Conservation (phyloP, 1,140 invertebrate genomes). For the Papilio polyxenes region DNA sequence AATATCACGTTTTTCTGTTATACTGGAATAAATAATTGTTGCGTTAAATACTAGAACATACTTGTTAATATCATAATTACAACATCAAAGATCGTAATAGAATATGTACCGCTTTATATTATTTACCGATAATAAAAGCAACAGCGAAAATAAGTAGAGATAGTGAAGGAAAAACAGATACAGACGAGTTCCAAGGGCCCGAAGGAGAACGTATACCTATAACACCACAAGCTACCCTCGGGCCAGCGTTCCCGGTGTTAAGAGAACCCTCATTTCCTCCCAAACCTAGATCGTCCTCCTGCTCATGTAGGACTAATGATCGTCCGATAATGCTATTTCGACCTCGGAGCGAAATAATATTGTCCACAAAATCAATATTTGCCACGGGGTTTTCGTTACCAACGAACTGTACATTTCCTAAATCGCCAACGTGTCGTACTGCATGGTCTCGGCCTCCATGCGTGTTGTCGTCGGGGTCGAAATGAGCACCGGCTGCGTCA, state of each 20-base stretch:
- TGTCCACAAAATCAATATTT: slow-evolving; percentile 83
- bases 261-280: slow-evolving; percentile 84
- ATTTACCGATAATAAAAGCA: slow-evolving; percentile 13
- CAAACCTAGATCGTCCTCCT: slow-evolving; percentile 88
- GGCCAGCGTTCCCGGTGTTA: slow-evolving; percentile 91
- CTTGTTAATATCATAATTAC: not conserved
- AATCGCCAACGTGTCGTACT: slow-evolving; percentile 91
- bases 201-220: slow-evolving; percentile 83
- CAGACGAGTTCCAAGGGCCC: slow-evolving; percentile 60
- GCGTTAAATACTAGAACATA: not conserved
- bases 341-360: slow-evolving; percentile 83
- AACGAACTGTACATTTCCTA: slow-evolving; percentile 90
- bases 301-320: slow-evolving; percentile 88
- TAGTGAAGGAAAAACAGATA: slow-evolving; percentile 50
- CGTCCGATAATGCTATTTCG: slow-evolving; percentile 88
- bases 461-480: slow-evolving; percentile 82
- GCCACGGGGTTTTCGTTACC: slow-evolving; percentile 79
- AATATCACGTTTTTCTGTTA: too few species aligned
- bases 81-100: not conserved
- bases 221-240: slow-evolving; percentile 88
- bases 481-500: slow-evolving; percentile 84
- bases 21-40: too few species aligned
- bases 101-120: not conserved
- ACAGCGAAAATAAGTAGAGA: slow-evolving; percentile 43
- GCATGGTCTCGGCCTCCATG: slow-evolving; percentile 63